phyloP scores from a whole-genome alignment of 2,113 vertebrate species.

The Castor canadensis region DNA sequence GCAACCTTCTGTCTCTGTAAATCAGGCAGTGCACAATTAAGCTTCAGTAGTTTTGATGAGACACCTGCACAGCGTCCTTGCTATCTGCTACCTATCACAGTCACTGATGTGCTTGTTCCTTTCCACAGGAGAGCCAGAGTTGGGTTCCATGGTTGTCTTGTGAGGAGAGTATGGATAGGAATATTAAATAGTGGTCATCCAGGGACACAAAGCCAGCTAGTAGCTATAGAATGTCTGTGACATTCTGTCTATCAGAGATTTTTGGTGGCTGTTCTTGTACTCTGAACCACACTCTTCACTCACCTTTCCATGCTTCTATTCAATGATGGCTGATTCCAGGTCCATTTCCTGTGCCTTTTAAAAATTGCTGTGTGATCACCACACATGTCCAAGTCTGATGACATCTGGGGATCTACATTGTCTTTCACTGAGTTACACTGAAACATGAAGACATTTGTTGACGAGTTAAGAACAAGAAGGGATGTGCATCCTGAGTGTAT shows the following conservation, averaged over 20 bases:
- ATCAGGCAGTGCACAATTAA: not conserved
- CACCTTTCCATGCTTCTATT: not conserved
- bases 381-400: not conserved
- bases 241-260: not conserved
- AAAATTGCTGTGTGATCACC: not conserved
- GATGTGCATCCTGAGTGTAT: not conserved
- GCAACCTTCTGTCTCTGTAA: not conserved
- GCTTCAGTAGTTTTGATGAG: not conserved
- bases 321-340: not conserved
- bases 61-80: not conserved
- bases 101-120: not conserved
- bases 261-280: not conserved
- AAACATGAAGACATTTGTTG: not conserved
- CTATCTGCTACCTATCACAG: not conserved
- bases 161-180: not conserved
- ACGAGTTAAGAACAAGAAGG: not conserved
- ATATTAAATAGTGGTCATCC: not conserved
- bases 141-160: not conserved
- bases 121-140: not conserved
- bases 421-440: not conserved
- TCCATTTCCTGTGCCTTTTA: not conserved
- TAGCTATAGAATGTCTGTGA: not conserved
- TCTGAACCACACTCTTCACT: not conserved
- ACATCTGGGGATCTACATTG: not conserved
- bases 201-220: not conserved